Percentiles rank a stretch among this genome's conserved stretches.
Conservation (phyloP, 2,888 invertebrate genomes). For the Drosophila tanythrix region DNA sequence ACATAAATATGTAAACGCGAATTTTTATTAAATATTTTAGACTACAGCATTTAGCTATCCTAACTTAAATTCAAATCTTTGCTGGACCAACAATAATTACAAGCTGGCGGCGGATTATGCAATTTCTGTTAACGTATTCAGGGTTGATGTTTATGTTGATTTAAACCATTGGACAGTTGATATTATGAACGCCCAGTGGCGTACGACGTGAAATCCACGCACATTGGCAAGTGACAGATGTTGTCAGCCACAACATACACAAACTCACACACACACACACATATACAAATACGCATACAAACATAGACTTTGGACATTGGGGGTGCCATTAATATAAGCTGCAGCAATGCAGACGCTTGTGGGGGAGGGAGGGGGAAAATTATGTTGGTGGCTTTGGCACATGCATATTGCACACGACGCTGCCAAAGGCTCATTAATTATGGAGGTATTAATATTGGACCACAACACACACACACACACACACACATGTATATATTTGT, state of each 20-base stretch:
- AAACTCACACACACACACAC: constrained; percentile 26
- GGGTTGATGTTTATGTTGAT: constrained; percentile 59
- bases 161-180: constrained; percentile 68
- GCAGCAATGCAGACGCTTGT: constrained; percentile 30
- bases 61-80: constrained; percentile 11
- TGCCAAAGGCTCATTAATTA: constrained; percentile 78
- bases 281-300: background rate
- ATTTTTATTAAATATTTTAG: background rate
- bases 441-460: constrained; percentile 80
- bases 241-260: constrained; percentile 76
- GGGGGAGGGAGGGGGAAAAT: constrained; percentile 6
- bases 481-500: constrained; percentile 1
- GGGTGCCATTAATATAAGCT: constrained; percentile 50
- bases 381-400: constrained; percentile 63
- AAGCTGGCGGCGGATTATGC: constrained; percentile 2
- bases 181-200: constrained; percentile 47
- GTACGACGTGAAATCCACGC: constrained; percentile 23
- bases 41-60: background rate
- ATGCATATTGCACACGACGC: constrained; percentile 72
- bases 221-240: constrained; percentile 79
- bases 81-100: constrained; percentile 17
- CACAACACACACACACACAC: constrained; percentile 44
- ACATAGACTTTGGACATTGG: constrained; percentile 3
- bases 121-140: constrained; percentile 11
- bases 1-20: background rate